These are phyloP conservation scores for Cuculus canorus DNA, from an alignment of 2,797 vertebrate genomes.

Conservation along the genomic window DNA sequence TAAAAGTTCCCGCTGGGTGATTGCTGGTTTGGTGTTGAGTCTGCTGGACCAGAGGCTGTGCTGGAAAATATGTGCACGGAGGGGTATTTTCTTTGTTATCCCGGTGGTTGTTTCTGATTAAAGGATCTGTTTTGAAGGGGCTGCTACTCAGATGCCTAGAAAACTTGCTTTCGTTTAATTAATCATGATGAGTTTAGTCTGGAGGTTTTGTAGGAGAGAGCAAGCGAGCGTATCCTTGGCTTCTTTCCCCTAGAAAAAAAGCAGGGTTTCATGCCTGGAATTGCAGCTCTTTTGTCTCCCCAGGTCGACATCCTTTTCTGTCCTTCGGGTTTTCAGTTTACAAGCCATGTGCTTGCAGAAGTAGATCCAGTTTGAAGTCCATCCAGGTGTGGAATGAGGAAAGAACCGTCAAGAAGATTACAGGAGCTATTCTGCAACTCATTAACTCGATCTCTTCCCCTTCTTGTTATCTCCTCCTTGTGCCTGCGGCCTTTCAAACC, in stretches of 20 bases:
- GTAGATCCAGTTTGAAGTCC: constrained; percentile 44
- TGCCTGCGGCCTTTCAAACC: constrained; percentile 15
- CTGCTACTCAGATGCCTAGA: constrained; percentile 53
- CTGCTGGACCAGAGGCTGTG: constrained; percentile 14
- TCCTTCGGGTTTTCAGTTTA: constrained; percentile 66
- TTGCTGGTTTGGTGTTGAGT: constrained; percentile 5
- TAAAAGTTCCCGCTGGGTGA: not conserved
- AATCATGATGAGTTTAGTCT: constrained; percentile 67
- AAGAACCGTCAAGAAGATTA: constrained; percentile 58
- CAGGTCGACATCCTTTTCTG: constrained; percentile 46
- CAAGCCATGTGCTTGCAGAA: constrained; percentile 44
- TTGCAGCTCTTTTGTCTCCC: constrained; percentile 69
- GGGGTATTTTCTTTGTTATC: constrained; percentile 46
- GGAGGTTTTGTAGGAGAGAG: constrained; percentile 56
- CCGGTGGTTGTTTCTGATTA: constrained; percentile 44
- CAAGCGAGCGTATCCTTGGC: constrained; percentile 48
- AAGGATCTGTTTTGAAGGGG: constrained; percentile 44
- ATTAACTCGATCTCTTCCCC: constrained; percentile 69
- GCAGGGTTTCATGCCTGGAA: constrained; percentile 35
- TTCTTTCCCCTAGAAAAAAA: not conserved
- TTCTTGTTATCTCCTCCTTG: constrained; percentile 48
- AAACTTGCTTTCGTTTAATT: constrained; percentile 64
- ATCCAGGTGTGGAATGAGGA: constrained; percentile 58
- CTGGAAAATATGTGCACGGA: not conserved
- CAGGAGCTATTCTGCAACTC: constrained; percentile 70